Evolutionary conservation across 2,888 invertebrate genomes (phyloP).

Genomic region (Drosophila paranaensis): DNA sequence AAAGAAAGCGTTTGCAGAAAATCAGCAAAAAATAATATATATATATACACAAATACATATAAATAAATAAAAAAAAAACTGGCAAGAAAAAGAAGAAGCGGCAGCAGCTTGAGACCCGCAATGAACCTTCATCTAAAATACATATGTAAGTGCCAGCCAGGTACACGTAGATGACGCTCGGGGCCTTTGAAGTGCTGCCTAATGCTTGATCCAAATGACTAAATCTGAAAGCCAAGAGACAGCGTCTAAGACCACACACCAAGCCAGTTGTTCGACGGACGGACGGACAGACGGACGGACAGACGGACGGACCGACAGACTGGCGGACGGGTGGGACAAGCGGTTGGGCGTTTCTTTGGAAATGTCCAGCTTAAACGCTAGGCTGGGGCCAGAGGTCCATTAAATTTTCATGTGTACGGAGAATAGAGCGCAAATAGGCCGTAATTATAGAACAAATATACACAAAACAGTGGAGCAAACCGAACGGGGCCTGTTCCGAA

Average conservation of each 20-base stretch:
- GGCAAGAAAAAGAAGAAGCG: background rate
- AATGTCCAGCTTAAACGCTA: conserved; percentile 40
- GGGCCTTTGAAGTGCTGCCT: conserved; percentile 41
- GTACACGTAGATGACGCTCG: conserved; percentile 15
- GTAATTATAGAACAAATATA: conserved; percentile 73
- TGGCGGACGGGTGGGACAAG: background rate
- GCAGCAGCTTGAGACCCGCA: conserved; percentile 15
- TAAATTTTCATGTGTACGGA: conserved; percentile 70
- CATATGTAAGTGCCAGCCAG: conserved; percentile 12
- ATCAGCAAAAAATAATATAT: conserved; percentile 13
- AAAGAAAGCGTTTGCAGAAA: conserved; percentile 57
- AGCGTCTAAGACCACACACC: conserved; percentile 53
- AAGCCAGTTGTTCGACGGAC: conserved; percentile 4
- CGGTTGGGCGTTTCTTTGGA: conserved; percentile 45
- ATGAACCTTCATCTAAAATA: conserved; percentile 39
- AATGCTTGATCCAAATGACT: conserved; percentile 58
- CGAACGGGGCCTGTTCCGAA: conserved; percentile 5
- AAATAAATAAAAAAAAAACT: background rate
- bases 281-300: background rate
- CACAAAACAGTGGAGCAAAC: conserved; percentile 49
- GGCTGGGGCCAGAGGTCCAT: conserved; percentile 52
- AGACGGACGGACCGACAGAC: background rate
- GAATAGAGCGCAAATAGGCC: conserved; percentile 73
- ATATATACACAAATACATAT: background rate
- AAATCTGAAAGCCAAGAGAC: conserved; percentile 46